These are phyloP conservation scores for Sebastes cheni DNA, from an alignment of 2,797 vertebrate species.

Conservation along the genomic window DNA sequence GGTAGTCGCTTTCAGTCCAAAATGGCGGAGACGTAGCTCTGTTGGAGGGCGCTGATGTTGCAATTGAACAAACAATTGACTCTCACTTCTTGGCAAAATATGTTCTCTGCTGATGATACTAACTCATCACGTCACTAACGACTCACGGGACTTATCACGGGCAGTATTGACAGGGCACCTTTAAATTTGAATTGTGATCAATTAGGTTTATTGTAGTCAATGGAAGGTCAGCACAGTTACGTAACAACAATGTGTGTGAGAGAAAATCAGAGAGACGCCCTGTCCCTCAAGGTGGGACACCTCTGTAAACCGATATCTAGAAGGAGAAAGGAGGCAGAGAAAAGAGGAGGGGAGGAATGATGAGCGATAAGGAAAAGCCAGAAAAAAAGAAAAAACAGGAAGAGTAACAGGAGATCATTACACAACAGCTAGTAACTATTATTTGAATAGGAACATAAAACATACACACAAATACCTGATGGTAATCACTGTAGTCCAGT, in stretches of 20 bases:
- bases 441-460: constrained; percentile 14
- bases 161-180: too few species aligned
- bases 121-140: too few species aligned
- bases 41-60: too few species aligned
- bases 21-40: too few species aligned
- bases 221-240: constrained; percentile 22
- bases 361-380: not conserved
- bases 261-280: constrained; percentile 13
- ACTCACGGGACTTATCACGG: too few species aligned
- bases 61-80: too few species aligned
- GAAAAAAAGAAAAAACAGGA: not conserved
- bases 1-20: too few species aligned
- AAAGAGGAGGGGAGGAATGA: not conserved
- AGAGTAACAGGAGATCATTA: constrained; percentile 40
- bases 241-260: constrained; percentile 35
- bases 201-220: not conserved
- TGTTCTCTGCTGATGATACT: too few species aligned
- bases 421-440: constrained; percentile 5
- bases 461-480: not conserved
- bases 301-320: constrained; percentile 46
- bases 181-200: not conserved
- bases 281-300: constrained; percentile 24
- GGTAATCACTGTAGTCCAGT: not conserved
- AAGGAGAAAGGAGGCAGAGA: constrained; percentile 17
- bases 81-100: too few species aligned